Evolutionary conservation across 2,113 vertebrate genomes (phyloP).

Genomic region (Antechinus stuartii): DNA sequence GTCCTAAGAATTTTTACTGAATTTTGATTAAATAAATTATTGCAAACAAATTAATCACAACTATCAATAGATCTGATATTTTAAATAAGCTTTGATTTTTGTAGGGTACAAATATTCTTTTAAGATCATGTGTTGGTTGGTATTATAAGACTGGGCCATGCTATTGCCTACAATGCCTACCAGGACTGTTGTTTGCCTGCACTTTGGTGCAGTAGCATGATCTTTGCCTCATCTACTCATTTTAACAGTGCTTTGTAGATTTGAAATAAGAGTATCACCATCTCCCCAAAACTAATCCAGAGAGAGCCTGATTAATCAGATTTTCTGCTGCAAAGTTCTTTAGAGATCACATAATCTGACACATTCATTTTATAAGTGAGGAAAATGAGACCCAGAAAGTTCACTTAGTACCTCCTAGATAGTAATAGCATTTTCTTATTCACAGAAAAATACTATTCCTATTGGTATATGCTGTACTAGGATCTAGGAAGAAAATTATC

Average conservation of each 20-base stretch:
- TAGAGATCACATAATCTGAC: slow-evolving; percentile 10
- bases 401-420: not conserved
- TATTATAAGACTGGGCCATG: not conserved
- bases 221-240: not conserved
- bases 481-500: not conserved
- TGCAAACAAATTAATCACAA: slow-evolving; percentile 21
- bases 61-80: not conserved
- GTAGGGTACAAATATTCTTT: not conserved
- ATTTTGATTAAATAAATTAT: slow-evolving; percentile 48
- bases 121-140: slow-evolving; percentile 6
- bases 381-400: not conserved
- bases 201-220: not conserved
- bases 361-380: slow-evolving; percentile 24
- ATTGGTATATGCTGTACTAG: not conserved
- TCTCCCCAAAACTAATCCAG: not conserved
- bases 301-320: not conserved
- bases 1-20: slow-evolving; percentile 44
- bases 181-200: not conserved
- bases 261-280: slow-evolving; percentile 26
- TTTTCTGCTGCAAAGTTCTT: slow-evolving; percentile 4
- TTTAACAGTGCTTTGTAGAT: not conserved
- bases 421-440: not conserved
- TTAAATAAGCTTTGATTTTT: slow-evolving; percentile 11
- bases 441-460: slow-evolving; percentile 8
- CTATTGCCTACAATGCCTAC: not conserved